Conservation (phyloP, 2,888 invertebrate species). For the Agrotis exclamationis region DNA sequence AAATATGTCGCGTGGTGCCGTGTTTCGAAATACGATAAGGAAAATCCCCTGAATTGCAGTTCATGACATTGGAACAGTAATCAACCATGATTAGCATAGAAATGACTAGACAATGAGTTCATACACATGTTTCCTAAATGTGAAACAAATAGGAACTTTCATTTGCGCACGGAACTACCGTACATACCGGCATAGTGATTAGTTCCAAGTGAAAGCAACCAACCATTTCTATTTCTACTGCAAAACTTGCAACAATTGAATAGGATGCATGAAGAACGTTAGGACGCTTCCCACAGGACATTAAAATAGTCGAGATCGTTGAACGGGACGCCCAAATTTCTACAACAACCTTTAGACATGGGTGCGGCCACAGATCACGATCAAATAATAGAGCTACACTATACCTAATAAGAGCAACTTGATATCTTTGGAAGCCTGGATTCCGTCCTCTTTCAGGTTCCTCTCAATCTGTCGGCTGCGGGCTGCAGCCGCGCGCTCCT, state of each 20-base stretch:
- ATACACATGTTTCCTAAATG: conserved; percentile 71
- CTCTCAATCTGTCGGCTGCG: conserved; percentile 99
- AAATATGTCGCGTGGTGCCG: conserved; percentile 23
- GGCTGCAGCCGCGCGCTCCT: conserved; percentile 99
- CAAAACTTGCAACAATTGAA: conserved; percentile 48
- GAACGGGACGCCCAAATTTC: conserved; percentile 58
- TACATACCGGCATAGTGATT: conserved; percentile 84
- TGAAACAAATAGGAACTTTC: conserved; percentile 80
- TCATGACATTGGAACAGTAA: conserved; percentile 49
- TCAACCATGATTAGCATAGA: conserved; percentile 57
- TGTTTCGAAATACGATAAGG: conserved; percentile 54
- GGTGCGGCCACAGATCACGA: conserved; percentile 82
- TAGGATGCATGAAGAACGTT: conserved; percentile 36
- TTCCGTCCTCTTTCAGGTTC: conserved; percentile 99
- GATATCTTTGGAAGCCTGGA: conserved; percentile 99
- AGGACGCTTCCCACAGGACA: conserved; percentile 51
- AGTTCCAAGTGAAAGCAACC: conserved; percentile 82
- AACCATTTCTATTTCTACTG: conserved; percentile 44
- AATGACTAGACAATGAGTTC: conserved; percentile 58
- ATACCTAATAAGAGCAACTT: conserved; percentile 99
- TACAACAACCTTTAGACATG: conserved; percentile 73
- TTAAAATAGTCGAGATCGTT: conserved; percentile 47
- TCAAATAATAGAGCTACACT: conserved; percentile 71
- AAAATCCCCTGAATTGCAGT: conserved; percentile 35
- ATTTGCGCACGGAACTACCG: conserved; percentile 81